phyloP scores from a whole-genome alignment of 2,797 vertebrate genomes.

The Meda fulgida region DNA sequence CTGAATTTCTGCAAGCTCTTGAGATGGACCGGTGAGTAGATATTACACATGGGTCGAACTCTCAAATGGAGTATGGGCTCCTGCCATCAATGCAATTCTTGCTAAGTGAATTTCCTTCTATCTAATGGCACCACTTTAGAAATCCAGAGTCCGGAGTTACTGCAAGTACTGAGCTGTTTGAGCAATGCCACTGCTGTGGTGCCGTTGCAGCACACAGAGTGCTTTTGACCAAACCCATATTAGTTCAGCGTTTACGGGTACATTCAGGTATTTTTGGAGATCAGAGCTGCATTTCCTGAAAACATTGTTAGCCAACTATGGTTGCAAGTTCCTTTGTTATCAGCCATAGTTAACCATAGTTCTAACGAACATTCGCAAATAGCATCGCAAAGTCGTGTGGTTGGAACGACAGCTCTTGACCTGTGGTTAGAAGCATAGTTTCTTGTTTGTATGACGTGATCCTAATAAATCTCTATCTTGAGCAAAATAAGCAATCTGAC shows the following conservation, averaged over 20 bases:
- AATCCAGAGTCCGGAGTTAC: conserved; percentile 3
- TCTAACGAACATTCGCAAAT: background rate
- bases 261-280: conserved; percentile 9
- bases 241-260: background rate
- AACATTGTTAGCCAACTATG: background rate
- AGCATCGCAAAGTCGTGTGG: background rate
- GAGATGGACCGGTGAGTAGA: conserved; percentile 90
- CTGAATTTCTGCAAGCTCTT: conserved; percentile 88
- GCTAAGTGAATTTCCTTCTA: conserved; percentile 29
- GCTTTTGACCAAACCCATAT: background rate
- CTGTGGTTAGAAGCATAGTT: background rate
- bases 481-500: background rate
- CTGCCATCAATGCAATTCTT: conserved; percentile 1
- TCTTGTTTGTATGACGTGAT: background rate
- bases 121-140: conserved; percentile 35
- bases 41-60: conserved; percentile 20
- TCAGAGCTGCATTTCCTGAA: background rate
- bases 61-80: conserved; percentile 22
- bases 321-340: background rate
- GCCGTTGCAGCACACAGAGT: background rate
- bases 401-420: background rate
- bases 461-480: background rate
- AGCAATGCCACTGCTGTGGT: background rate
- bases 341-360: background rate
- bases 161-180: background rate